Base-by-base conservation (phyloP, 2,888 invertebrate genomes). In the Hoplodrina blanda region DNA sequence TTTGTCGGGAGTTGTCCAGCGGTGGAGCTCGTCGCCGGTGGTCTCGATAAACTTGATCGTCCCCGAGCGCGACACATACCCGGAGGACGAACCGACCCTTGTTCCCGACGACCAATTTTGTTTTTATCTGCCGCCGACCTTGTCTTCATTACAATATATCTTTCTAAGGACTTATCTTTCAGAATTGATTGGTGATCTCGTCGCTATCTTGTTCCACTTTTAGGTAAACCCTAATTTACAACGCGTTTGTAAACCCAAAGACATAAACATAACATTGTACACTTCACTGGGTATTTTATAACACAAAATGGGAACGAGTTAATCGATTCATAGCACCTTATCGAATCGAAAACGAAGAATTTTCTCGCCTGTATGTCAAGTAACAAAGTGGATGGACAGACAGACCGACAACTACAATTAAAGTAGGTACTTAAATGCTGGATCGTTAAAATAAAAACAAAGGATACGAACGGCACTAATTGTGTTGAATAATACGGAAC, bases 111-210 rank as follows among this genome's bases (percentile, higher is more conserved):
- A 88, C 87, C 87, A 89, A 89, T 92, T 92, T 91, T 93, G 92
- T 93, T 92, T 93, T 95, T 95, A 95, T 96, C 94, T 91, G 80
- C 88, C 87, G 89, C 89, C 89, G 89, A 88, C 88, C 90, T 91
- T 93, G 94, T 93, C 91, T 90, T 91, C 91, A 92, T 95, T 93
- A 93, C 89, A 89, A 93, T 92, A 92, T 93, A 93, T 94, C 90
- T 92, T 89, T 81, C 80, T 79, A 88, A 90, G 85, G 88, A 87
- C 89, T 91, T 92, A 93, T 93, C 92, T 89, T 75, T 63, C 63
- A 52, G 69, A 82, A 85, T 87, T 85, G 88, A 89, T 90, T 79
- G 77, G 80, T 80, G 86, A 92, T 92, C 91, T 90, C 76, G 75
- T 76, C 78, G 76, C 81, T 88, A 91, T 91, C 91, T 86, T 90